Evolutionary conservation across 2,888 invertebrate species (phyloP).

Genomic region (Dione vanillae): DNA sequence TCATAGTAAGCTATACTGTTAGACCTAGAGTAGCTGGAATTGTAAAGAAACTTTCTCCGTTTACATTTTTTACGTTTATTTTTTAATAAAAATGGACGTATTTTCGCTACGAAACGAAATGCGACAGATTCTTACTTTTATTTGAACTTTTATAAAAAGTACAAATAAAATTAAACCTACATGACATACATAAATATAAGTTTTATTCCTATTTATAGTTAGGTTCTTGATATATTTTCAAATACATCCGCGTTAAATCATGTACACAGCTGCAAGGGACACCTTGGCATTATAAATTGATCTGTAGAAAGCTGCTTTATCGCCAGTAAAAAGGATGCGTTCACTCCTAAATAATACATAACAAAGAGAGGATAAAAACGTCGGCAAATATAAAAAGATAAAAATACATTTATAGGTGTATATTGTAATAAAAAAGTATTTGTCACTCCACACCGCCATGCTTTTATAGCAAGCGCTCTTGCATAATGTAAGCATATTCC

Average conservation of each 20-base stretch:
- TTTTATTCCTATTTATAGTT: not conserved
- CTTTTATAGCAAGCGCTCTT: slow-evolving; percentile 48
- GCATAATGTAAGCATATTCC: slow-evolving; percentile 48
- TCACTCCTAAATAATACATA: slow-evolving; percentile 1
- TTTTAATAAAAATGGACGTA: not conserved
- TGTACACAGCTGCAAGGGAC: slow-evolving; percentile 24
- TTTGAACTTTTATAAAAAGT: not conserved
- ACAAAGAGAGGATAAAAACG: slow-evolving; percentile 1
- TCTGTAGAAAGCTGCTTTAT: slow-evolving; percentile 15
- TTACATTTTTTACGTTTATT: not conserved
- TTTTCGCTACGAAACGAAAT: not conserved
- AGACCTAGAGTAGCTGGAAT: not conserved
- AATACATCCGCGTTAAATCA: not conserved
- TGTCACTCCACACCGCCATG: slow-evolving; percentile 41
- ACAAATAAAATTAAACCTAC: not conserved
- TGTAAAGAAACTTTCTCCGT: not conserved
- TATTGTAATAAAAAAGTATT: slow-evolving; percentile 40
- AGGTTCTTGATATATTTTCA: not conserved
- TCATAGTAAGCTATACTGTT: not conserved
- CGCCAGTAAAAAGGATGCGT: not conserved
- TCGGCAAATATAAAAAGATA: slow-evolving; percentile 22
- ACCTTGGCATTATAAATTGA: slow-evolving; percentile 18
- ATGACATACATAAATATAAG: too few species aligned
- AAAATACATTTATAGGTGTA: slow-evolving; percentile 28
- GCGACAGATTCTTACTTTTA: too few species aligned